These are phyloP conservation scores for Fissipunctia ypsillon DNA, from an alignment of 2,888 invertebrate species.

Conservation along the genomic window DNA sequence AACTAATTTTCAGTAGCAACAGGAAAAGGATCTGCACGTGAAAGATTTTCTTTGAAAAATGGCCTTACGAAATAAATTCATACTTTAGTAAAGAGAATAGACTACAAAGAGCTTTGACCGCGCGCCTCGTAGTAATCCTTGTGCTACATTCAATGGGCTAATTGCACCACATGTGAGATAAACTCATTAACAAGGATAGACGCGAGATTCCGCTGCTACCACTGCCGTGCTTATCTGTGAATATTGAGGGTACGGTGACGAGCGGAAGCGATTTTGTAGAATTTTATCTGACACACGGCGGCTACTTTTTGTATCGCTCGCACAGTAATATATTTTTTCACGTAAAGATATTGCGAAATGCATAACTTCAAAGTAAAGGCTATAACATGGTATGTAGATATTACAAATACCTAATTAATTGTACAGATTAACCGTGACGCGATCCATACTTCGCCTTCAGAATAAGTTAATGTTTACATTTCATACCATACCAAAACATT, in stretches of 20 bases:
- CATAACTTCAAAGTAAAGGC: too few species aligned
- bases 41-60: background rate
- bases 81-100: conserved; percentile 34
- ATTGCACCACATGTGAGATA: conserved; percentile 89
- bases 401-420: too few species aligned
- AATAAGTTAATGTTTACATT: too few species aligned
- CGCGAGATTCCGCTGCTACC: conserved; percentile 86
- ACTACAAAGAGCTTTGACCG: conserved; percentile 76
- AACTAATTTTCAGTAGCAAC: background rate
- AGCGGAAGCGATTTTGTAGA: conserved; percentile 57
- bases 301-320: too few species aligned
- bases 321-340: too few species aligned
- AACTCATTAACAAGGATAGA: conserved; percentile 90
- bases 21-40: background rate
- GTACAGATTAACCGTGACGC: too few species aligned
- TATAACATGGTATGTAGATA: too few species aligned
- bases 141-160: conserved; percentile 87
- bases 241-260: conserved; percentile 51
- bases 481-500: too few species aligned
- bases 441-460: too few species aligned
- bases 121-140: conserved; percentile 82
- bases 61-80: conserved; percentile 3
- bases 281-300: too few species aligned
- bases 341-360: too few species aligned
- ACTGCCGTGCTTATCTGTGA: conserved; percentile 84